These are phyloP conservation scores for Xyliphius kryptos DNA, from an alignment of 2,113 vertebrate species.

Conservation along the genomic window DNA sequence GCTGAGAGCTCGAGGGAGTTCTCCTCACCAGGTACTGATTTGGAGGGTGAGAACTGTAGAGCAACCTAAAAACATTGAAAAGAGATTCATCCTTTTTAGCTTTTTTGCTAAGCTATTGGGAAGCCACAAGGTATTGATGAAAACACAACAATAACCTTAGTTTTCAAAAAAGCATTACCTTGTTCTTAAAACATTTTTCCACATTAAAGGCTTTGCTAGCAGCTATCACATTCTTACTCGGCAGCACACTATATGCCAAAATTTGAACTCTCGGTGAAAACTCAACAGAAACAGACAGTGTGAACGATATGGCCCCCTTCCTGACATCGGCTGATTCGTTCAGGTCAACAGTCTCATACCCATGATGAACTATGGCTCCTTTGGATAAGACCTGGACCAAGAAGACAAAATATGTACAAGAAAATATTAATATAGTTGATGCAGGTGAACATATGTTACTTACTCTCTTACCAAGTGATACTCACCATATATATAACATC, in stretches of 20 bases:
- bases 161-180: conserved; percentile 66
- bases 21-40: conserved; percentile 63
- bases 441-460: no score
- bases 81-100: neutral
- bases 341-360: conserved; percentile 48
- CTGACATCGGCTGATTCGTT: conserved; percentile 44
- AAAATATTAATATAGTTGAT: neutral
- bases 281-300: conserved; percentile 53
- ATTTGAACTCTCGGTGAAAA: conserved; percentile 57
- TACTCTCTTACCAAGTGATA: no score
- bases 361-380: conserved; percentile 60
- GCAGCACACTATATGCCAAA: conserved; percentile 69
- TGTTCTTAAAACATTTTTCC: conserved; percentile 73
- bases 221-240: conserved; percentile 66
- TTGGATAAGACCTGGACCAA: conserved; percentile 62
- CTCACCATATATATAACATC: conserved; percentile 60
- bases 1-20: conserved; percentile 57
- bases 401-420: conserved; percentile 12
- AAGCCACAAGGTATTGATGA: no score
- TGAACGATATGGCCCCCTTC: conserved; percentile 60
- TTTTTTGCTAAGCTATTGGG: no score
- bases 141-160: no score
- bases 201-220: conserved; percentile 59
- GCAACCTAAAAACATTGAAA: conserved; percentile 53
- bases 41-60: conserved; percentile 57